Conservation (phyloP, 2,797 vertebrate species). For the Apogon talboti region DNA sequence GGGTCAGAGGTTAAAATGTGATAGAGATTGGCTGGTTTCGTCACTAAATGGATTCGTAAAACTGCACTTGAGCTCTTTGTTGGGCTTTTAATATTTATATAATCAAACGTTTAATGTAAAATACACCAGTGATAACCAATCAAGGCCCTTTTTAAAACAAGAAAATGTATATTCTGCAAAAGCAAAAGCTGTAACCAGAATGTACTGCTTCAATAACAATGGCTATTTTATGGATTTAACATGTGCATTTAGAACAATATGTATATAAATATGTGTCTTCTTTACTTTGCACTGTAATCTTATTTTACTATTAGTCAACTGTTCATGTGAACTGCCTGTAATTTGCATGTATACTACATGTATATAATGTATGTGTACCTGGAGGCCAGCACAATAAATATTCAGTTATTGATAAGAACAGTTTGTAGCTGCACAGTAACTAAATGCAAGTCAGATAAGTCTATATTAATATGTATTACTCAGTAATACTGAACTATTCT, state of each 20-base stretch:
- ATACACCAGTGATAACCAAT: constrained; percentile 13
- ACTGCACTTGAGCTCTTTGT: constrained; percentile 34
- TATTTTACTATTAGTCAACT: constrained; percentile 51
- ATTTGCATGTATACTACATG: constrained; percentile 58
- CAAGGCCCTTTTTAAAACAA: constrained; percentile 29
- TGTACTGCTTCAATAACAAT: constrained; percentile 29
- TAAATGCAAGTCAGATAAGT: constrained; percentile 62
- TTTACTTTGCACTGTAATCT: constrained; percentile 46
- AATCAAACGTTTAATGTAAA: constrained; percentile 14
- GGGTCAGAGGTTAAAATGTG: constrained; percentile 33
- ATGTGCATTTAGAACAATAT: constrained; percentile 34
- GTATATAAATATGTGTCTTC: constrained; percentile 52
- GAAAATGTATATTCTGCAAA: constrained; percentile 30
- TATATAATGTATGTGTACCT: constrained; percentile 54
- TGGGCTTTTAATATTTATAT: constrained; percentile 23
- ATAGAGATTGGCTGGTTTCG: constrained; percentile 14
- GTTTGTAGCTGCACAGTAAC: constrained; percentile 72
- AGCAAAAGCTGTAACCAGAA: constrained; percentile 49
- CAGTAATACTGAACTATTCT: constrained; percentile 62
- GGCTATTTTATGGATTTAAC: constrained; percentile 42
- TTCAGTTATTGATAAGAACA: constrained; percentile 56
- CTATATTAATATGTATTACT: constrained; percentile 69
- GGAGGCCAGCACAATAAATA: constrained; percentile 64
- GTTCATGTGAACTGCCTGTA: constrained; percentile 46
- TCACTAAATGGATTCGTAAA: constrained; percentile 24